phyloP scores from a whole-genome alignment of 1,140 invertebrate genomes.

The Drosophila kanapiae region DNA sequence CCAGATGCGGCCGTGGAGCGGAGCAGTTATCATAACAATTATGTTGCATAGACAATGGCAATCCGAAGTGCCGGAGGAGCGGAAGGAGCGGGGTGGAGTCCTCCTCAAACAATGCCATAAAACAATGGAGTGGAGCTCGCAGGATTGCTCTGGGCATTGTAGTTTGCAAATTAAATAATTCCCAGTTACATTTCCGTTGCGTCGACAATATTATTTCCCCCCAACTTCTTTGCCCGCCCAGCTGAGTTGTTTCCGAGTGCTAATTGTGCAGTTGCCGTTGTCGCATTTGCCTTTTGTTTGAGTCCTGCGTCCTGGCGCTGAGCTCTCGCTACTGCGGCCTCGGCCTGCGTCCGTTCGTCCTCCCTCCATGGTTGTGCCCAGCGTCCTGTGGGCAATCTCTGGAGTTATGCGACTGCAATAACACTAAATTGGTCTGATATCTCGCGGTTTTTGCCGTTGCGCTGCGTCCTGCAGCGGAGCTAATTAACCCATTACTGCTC shows the following conservation, averaged over 20 bases:
- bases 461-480: slow-evolving; percentile 37
- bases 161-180: slow-evolving; percentile 84
- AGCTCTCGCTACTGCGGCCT: slow-evolving; percentile 13
- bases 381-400: slow-evolving; percentile 75
- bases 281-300: slow-evolving; percentile 68
- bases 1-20: slow-evolving; percentile 46
- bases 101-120: slow-evolving; percentile 72
- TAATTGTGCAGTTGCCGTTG: slow-evolving; percentile 75
- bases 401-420: slow-evolving; percentile 82
- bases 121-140: slow-evolving; percentile 58
- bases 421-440: slow-evolving; percentile 82
- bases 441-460: slow-evolving; percentile 70
- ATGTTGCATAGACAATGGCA: slow-evolving; percentile 74
- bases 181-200: slow-evolving; percentile 82
- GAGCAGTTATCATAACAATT: slow-evolving; percentile 81
- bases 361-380: slow-evolving; percentile 16
- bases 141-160: slow-evolving; percentile 62
- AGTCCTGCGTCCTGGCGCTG: slow-evolving; percentile 37
- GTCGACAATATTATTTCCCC: slow-evolving; percentile 80
- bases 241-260: slow-evolving; percentile 71
- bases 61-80: slow-evolving; percentile 29
- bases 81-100: not conserved
- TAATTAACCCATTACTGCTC: slow-evolving; percentile 64
- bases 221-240: slow-evolving; percentile 50
- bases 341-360: not conserved